phyloP scores from a whole-genome alignment of 1,140 invertebrate species.

The Heliconius hewitsoni region DNA sequence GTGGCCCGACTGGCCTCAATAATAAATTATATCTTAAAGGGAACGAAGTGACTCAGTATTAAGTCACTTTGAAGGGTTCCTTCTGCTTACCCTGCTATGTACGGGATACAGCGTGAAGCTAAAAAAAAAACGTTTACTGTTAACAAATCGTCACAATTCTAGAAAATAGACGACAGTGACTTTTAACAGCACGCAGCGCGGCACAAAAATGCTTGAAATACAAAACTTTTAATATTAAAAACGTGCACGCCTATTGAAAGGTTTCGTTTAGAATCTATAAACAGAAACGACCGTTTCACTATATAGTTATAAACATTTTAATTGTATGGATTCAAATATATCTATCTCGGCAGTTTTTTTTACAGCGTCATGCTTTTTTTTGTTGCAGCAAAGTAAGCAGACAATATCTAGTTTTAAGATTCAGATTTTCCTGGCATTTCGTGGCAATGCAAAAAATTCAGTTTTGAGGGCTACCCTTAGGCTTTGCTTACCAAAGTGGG shows the following conservation, averaged over 20 bases:
- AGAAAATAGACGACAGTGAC: neutral
- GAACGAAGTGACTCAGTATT: no score
- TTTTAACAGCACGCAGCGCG: neutral
- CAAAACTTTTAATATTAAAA: constrained; percentile 3
- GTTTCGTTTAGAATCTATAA: neutral
- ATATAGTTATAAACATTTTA: neutral
- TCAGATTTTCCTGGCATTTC: no score
- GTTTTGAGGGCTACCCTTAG: no score
- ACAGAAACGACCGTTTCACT: neutral
- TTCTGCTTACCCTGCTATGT: no score
- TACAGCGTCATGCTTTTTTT: no score
- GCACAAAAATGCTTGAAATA: neutral
- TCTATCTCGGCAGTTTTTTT: neutral
- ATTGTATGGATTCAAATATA: neutral
- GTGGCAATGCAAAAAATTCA: rapidly evolving
- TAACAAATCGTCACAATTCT: neutral
- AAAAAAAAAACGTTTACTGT: neutral
- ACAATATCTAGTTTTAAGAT: no score
- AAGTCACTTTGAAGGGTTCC: no score
- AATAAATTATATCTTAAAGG: no score
- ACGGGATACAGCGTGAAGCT: no score
- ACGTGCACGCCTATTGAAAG: neutral
- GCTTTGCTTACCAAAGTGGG: no score
- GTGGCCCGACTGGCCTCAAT: no score
- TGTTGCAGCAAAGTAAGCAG: neutral